Base-by-base conservation (phyloP, 1,140 invertebrate genomes). In the Papilio polyxenes region DNA sequence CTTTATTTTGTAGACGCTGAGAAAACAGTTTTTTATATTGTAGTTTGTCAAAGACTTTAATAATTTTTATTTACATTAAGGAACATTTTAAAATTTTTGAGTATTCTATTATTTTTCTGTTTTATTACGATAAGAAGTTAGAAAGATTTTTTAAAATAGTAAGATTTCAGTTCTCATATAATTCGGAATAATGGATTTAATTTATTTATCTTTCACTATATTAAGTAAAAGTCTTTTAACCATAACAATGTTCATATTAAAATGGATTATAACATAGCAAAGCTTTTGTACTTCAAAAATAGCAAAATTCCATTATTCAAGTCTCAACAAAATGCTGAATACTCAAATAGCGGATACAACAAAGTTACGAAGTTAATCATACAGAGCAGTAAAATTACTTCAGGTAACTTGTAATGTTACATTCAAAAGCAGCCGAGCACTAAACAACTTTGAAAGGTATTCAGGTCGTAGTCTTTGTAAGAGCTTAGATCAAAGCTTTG, bases 401-500 rank as follows among this genome's bases (percentile, higher is more conserved):
- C 20, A 65, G 6, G 20, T 31, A 31, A 20, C 31, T 44, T 44
- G 1, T 1, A 75, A 75, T 49, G n/a, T 23, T 20, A 44, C 48
- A 23, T 20, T 49, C 4, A 75, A 51, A 51, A 51, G 17, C n/a
- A 75, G 44, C 15, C 20, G 44, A 75, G 48, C 15, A 20, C 75
- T 53, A 77, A 49, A 77, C 75, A 15, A 37, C 44, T 53, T 77
- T 77, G 48, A 20, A 49, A 56, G 44, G 44, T 31, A 77, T 76
- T 76, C 44, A 76, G 17, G 75, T 20, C n/a, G 40, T n/a, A 49
- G 48, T 48, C 49, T 77, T 56, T 77, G 75, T 77, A 31, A 77
- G 48, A 13, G 48, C 44, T 51, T 9, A 53, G 75, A 49, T 77
- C 75, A 77, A 77, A 77, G 75, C 75, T 77, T 77, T 77, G 49